These are phyloP conservation scores for Heterotis niloticus DNA, from an alignment of 2,113 vertebrate genomes.

Conservation along the genomic window DNA sequence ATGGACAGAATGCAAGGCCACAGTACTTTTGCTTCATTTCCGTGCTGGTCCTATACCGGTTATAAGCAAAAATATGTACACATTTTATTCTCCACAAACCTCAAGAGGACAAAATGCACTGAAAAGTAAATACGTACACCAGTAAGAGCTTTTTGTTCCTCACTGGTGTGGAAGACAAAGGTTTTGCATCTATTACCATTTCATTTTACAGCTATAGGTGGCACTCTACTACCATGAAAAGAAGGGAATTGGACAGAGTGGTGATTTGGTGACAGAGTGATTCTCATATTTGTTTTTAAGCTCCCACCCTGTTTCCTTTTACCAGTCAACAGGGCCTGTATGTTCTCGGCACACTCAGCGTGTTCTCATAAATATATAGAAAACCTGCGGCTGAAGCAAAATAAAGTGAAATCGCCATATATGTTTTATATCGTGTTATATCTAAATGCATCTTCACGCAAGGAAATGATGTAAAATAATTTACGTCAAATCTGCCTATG, in stretches of 20 bases:
- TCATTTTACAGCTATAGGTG: constrained; percentile 61
- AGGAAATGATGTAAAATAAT: no score
- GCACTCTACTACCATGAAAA: constrained; percentile 68
- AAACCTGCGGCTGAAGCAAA: not conserved
- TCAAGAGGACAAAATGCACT: no score
- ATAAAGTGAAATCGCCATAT: not conserved
- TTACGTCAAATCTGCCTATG: no score
- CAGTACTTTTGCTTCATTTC: not conserved
- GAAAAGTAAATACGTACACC: constrained; percentile 27
- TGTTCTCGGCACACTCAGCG: not conserved
- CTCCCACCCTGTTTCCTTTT: constrained; percentile 65
- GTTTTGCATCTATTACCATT: constrained; percentile 29
- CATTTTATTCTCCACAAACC: no score
- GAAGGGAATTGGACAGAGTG: constrained; percentile 40
- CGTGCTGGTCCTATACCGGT: not conserved
- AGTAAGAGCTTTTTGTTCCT: constrained; percentile 55
- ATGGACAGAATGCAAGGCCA: not conserved
- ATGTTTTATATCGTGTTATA: no score
- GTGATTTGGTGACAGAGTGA: constrained; percentile 72
- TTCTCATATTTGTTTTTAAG: constrained; percentile 70
- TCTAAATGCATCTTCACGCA: no score
- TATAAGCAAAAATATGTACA: not conserved
- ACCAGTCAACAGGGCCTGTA: constrained; percentile 43
- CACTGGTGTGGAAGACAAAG: constrained; percentile 41
- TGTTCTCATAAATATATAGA: not conserved